Percentiles rank a stretch among this genome's conserved stretches.
Conservation (phyloP, 2,113 vertebrate species). For the Caloenas nicobarica region DNA sequence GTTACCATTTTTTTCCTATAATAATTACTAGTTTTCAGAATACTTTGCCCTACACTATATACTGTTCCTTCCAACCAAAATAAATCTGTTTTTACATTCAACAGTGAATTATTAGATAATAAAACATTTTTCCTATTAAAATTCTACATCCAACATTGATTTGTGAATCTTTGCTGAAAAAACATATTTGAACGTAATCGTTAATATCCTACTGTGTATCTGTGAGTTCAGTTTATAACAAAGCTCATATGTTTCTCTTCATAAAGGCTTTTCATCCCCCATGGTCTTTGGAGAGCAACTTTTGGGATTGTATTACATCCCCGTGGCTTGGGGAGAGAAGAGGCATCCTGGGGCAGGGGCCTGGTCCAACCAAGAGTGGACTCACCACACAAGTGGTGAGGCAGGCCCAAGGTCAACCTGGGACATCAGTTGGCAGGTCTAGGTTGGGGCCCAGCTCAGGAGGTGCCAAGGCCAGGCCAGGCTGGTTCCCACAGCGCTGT, state of each 20-base stretch:
- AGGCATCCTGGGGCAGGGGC: accelerated
- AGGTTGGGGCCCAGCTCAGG: background rate
- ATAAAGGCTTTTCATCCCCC: background rate
- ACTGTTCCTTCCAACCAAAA: background rate
- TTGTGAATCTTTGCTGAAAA: background rate
- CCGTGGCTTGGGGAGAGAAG: accelerated
- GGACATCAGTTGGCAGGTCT: background rate
- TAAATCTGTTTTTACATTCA: background rate
- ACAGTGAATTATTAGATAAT: background rate
- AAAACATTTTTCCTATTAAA: background rate
- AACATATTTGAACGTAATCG: background rate
- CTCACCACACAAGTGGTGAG: background rate
- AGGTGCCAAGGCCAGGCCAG: background rate
- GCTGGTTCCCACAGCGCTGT: accelerated
- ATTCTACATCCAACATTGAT: background rate
- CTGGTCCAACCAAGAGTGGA: too few relatives aligned
- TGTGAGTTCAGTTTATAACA: background rate
- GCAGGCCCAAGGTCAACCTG: background rate
- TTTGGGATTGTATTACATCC: too few relatives aligned
- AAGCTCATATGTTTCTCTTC: background rate
- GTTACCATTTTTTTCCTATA: background rate
- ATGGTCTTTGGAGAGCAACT: background rate
- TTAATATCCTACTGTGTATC: background rate
- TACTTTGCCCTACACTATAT: background rate
- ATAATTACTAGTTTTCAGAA: background rate